These are phyloP conservation scores for Euschistus heros DNA, from an alignment of 1,140 invertebrate species.

Conservation along the genomic window DNA sequence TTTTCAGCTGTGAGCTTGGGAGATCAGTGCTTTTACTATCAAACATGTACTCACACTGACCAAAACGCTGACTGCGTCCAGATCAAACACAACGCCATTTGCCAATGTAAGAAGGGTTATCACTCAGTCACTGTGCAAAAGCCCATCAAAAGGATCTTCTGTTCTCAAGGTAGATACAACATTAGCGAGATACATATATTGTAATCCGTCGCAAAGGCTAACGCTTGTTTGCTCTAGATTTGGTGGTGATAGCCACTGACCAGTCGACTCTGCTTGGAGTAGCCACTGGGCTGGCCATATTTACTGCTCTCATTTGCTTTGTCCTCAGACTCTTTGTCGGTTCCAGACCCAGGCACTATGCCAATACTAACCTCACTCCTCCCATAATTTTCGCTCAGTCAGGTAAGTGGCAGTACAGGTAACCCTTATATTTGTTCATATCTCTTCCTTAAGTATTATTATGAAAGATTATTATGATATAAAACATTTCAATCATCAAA, in stretches of 20 bases:
- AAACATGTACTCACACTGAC: conserved; percentile 63
- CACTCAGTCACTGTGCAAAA: conserved; percentile 61
- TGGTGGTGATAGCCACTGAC: conserved; percentile 68
- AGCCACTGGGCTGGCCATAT: conserved; percentile 65
- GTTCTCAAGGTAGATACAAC: conserved; percentile 56
- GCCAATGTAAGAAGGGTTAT: conserved; percentile 66
- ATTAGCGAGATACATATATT: neutral
- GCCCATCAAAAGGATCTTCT: conserved; percentile 61
- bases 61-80: conserved; percentile 67
- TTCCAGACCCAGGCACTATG: conserved; percentile 59
- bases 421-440: no score
- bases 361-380: conserved; percentile 67
- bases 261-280: conserved; percentile 69
- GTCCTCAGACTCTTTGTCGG: conserved; percentile 68
- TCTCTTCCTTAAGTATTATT: no score
- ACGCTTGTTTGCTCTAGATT: conserved; percentile 43
- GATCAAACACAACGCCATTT: conserved; percentile 72
- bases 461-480: no score
- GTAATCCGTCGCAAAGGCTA: neutral
- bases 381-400: conserved; percentile 72
- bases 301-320: conserved; percentile 73
- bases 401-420: conserved; percentile 39
- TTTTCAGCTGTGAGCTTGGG: conserved; percentile 64
- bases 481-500: no score
- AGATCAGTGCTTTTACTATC: conserved; percentile 71